Conservation (phyloP, 2,113 vertebrate species). For the Polypterus bichir region DNA sequence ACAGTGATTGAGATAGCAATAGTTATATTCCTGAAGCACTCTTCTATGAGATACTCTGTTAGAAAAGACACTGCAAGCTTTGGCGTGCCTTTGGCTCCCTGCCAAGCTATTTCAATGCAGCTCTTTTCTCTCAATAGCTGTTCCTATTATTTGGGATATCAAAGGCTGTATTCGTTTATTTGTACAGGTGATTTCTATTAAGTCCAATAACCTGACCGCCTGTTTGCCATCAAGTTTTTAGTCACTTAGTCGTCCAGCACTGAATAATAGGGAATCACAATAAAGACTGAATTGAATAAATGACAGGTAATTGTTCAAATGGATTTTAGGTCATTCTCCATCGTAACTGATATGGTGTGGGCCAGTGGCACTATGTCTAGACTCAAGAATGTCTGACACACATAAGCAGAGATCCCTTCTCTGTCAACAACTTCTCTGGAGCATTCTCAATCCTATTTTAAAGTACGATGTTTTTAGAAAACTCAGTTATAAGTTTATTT, state of each 20-base stretch:
- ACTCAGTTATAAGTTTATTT: too few species aligned
- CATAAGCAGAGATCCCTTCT: too few species aligned
- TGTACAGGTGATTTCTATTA: slow-evolving; percentile 65
- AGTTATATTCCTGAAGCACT: slow-evolving; percentile 29
- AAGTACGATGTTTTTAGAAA: too few species aligned
- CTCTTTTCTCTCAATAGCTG: slow-evolving; percentile 39
- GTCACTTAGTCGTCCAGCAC: slow-evolving; percentile 21
- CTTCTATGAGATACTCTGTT: slow-evolving; percentile 47
- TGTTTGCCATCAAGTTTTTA: slow-evolving; percentile 25
- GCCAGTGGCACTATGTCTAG: slow-evolving; percentile 12
- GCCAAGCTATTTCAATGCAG: slow-evolving; percentile 40
- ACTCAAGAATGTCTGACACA: background rate
- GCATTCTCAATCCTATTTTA: too few species aligned
- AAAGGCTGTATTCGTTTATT: slow-evolving; percentile 47
- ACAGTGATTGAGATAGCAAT: background rate
- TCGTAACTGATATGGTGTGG: slow-evolving; percentile 23
- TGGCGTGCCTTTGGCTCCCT: slow-evolving; percentile 39
- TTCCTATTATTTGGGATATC: slow-evolving; percentile 40
- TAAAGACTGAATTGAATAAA: slow-evolving; percentile 25
- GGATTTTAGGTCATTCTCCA: slow-evolving; percentile 16
- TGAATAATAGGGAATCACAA: slow-evolving; percentile 20
- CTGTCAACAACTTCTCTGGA: too few species aligned
- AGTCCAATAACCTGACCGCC: slow-evolving; percentile 36
- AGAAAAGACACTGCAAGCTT: slow-evolving; percentile 48
- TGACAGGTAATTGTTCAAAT: slow-evolving; percentile 19